phyloP scores from a whole-genome alignment of 2,113 vertebrate species.

The Tychaedon coryphoeus region DNA sequence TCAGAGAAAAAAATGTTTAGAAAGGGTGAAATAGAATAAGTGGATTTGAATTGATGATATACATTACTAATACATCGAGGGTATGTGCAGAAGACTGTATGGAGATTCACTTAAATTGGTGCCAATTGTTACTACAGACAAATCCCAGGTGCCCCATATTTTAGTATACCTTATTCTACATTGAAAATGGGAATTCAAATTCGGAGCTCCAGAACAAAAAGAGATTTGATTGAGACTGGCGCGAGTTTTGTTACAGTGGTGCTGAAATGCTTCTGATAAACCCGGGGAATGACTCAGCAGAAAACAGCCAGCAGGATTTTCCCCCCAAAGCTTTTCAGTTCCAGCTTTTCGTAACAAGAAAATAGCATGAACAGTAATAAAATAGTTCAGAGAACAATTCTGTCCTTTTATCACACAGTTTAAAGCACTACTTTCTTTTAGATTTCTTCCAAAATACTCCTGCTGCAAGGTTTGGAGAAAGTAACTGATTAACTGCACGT shows the following conservation, averaged over 20 bases:
- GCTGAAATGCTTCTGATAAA: conserved; percentile 27
- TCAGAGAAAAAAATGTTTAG: neutral
- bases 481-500: neutral
- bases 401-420: neutral
- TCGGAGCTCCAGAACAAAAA: conserved; percentile 2
- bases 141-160: neutral
- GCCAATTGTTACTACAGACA: neutral
- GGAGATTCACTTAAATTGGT: neutral
- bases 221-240: neutral
- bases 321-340: conserved; percentile 1
- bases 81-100: neutral
- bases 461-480: neutral
- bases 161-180: neutral
- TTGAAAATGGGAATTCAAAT: conserved; percentile 11
- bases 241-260: neutral
- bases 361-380: neutral
- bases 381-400: neutral
- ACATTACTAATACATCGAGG: neutral
- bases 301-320: conserved; percentile 27
- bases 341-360: neutral
- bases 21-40: neutral
- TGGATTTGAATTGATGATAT: neutral
- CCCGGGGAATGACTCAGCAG: conserved; percentile 54
- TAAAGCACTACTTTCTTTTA: neutral
- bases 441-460: neutral